Evolutionary conservation across 2,797 vertebrate species (phyloP).

Genomic region (Pseudocheirus occidentalis): DNA sequence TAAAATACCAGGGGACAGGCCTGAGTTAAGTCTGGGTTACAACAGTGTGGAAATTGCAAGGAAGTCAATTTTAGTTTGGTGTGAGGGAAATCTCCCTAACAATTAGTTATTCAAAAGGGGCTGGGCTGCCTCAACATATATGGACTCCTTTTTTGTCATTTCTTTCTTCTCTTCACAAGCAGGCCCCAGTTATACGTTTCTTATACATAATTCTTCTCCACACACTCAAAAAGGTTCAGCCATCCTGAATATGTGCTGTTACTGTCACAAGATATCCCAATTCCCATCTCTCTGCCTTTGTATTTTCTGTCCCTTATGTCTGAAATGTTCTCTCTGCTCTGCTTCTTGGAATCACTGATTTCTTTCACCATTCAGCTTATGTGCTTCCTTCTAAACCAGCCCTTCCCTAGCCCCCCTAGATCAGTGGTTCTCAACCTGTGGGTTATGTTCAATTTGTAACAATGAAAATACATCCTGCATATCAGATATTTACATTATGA

Average conservation of each 20-base stretch:
- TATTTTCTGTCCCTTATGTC: background rate
- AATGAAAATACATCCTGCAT: too few relatives aligned
- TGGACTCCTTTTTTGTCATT: background rate
- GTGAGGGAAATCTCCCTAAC: background rate
- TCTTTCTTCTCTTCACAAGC: background rate
- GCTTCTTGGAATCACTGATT: background rate
- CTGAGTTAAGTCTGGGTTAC: background rate
- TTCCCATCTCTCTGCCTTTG: background rate
- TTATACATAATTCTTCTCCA: background rate
- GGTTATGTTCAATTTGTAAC: too few relatives aligned
- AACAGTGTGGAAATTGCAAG: background rate
- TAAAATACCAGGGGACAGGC: background rate
- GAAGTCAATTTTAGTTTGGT: background rate
- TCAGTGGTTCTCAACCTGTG: too few relatives aligned
- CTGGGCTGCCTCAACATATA: background rate
- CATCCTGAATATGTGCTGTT: background rate
- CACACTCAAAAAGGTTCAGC: background rate
- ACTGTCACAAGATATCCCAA: background rate
- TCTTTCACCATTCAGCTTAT: background rate
- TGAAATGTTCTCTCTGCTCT: background rate
- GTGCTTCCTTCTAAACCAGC: background rate
- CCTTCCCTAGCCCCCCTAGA: background rate
- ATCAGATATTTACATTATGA: too few relatives aligned
- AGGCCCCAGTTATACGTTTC: background rate
- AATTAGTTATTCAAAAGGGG: background rate